These are phyloP conservation scores for Chaetophractus vellerosus DNA, from an alignment of 2,797 vertebrate genomes.

Conservation along the genomic window DNA sequence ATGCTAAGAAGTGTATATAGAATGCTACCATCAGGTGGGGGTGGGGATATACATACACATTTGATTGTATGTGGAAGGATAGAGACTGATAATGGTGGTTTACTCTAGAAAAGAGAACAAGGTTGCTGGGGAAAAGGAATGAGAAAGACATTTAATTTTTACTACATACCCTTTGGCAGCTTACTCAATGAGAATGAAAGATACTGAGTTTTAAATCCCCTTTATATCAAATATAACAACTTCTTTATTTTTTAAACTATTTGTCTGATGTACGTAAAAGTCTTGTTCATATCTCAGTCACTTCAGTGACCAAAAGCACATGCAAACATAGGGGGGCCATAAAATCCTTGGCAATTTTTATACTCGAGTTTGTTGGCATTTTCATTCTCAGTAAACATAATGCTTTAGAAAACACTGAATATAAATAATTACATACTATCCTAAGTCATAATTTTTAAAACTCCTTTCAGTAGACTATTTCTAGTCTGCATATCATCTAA, in stretches of 20 bases:
- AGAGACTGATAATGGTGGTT: not conserved
- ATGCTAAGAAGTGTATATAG: not conserved
- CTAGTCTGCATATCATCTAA: not conserved
- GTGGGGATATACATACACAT: rapidly evolving
- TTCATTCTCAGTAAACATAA: not conserved
- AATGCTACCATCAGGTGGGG: not conserved
- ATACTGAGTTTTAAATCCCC: not conserved
- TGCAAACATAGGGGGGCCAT: not conserved
- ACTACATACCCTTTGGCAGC: not conserved
- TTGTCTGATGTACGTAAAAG: not conserved
- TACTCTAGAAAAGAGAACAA: not conserved
- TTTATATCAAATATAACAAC: conserved; percentile 45
- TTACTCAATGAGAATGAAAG: conserved; percentile 2
- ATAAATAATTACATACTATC: not conserved
- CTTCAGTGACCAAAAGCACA: not conserved
- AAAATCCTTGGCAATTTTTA: not conserved
- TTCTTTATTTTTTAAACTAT: conserved; percentile 18
- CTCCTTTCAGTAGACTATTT: conserved; percentile 4
- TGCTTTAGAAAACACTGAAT: not conserved
- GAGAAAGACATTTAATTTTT: not conserved
- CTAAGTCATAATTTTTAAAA: conserved; percentile 23
- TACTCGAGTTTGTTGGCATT: not conserved
- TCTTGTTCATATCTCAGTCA: not conserved
- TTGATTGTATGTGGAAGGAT: not conserved
- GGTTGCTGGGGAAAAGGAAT: not conserved